Base-by-base conservation (phyloP, 2,113 vertebrate genomes). In the Hymenochirus boettgeri region DNA sequence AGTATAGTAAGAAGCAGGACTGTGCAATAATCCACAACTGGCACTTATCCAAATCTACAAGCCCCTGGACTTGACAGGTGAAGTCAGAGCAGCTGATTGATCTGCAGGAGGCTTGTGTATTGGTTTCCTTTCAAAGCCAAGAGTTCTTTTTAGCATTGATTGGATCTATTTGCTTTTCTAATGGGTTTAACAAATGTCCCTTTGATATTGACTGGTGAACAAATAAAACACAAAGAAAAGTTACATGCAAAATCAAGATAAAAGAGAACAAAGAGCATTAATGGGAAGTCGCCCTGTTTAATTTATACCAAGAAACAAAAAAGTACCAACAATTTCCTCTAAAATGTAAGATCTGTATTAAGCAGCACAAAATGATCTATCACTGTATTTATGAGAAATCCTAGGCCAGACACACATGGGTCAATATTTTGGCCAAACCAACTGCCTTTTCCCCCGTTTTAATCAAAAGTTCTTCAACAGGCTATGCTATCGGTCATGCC, bases 91-190 rank as follows among this genome's bases (percentile, higher is more conserved):
- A 51, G 35, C 18, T 29, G 33, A 73, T 73, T 0, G 69, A 81
- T 78, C 61, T 70, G 70, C 75, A 64, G 51, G 59, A 60, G 64
- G 53, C 46, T 42, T 65, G 72, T 71, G 65, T 73, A 72, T 69
- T 70, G 53, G 47, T 56, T 48, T 72, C 72, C 78, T 70, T 72
- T 76, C 11, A 22, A 72, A 74, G 73, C 60, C 72, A 56, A 72
- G 69, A 81, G 73, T 70, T 74, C 73, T 80, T 69, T n/a, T 72
- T 54, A 56, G 55, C 74, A 80, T 72, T 71, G 77, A 80, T 77
- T 59, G 46, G 47, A 48, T 72, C 70, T 69, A 64, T 74, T 69
- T 71, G 55, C 74, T 76, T 74, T 76, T 71, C 67, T 76, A 74
- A 71, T 70, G 72, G 76, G 73, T 65, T 74, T 73, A 77, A 72